Percentiles rank a stretch among this genome's conserved stretches.
These are phyloP conservation scores for Sialis lutaria DNA, from an alignment of 2,888 invertebrate species.

Conservation along the genomic window DNA sequence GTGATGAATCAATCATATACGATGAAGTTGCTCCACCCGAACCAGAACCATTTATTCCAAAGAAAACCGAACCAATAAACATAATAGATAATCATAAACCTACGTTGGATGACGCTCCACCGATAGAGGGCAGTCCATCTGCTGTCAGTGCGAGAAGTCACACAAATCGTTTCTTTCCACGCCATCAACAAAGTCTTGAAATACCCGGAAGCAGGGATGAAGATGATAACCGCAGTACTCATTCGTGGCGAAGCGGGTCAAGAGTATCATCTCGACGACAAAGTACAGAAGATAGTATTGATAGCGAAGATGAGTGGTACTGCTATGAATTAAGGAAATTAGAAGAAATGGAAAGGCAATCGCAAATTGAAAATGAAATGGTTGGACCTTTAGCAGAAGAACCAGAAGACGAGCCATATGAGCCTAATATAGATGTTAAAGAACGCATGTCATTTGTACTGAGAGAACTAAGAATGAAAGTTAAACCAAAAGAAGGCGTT, in stretches of 20 bases:
- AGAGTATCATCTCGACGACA: conserved; percentile 72
- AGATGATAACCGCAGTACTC: conserved; percentile 72
- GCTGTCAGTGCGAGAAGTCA: conserved; percentile 39
- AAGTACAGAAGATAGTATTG: conserved; percentile 84
- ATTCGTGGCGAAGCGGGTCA: conserved; percentile 75
- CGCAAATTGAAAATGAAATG: conserved; percentile 43
- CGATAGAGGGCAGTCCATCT: conserved; percentile 47
- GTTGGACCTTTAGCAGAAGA: conserved; percentile 41
- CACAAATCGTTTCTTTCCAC: conserved; percentile 39
- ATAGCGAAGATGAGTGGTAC: conserved; percentile 88
- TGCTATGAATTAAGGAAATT: conserved; percentile 74
- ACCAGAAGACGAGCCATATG: conserved; percentile 31
- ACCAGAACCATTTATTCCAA: conserved; percentile 6
- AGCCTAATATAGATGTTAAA: conserved; percentile 52
- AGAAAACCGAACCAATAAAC: conserved; percentile 3
- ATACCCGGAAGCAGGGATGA: conserved; percentile 63
- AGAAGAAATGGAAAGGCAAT: conserved; percentile 69
- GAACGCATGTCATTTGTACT: conserved; percentile 67
- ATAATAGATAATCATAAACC: conserved; percentile 8
- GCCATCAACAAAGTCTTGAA: conserved; percentile 63
- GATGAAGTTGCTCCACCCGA: conserved; percentile 10
- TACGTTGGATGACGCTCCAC: conserved; percentile 32
- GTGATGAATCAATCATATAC: conserved; percentile 10
- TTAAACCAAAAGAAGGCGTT: conserved; percentile 28
- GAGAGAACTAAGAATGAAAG: conserved; percentile 54